A percentile compares a stretch with the other conserved stretches of the same genome.
These are phyloP conservation scores for Myzus persicae DNA, from an alignment of 1,140 invertebrate species.

Conservation along the genomic window DNA sequence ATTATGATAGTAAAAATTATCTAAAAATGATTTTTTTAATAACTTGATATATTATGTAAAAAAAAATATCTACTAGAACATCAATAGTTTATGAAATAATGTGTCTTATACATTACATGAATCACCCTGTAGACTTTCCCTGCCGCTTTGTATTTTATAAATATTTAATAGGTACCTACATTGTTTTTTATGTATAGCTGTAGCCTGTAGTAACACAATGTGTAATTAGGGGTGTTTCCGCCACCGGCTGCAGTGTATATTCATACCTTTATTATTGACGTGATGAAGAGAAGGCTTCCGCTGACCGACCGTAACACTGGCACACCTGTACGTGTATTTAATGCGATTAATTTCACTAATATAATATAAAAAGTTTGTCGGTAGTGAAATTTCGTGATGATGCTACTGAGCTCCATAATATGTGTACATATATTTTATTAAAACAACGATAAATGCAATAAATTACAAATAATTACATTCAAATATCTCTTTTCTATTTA, in stretches of 20 bases:
- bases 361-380: not conserved
- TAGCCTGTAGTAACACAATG: not conserved
- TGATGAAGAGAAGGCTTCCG: not conserved
- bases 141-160: not conserved
- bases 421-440: not conserved
- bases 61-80: not conserved
- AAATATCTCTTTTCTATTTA: not conserved
- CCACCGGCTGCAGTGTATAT: not conserved
- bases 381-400: not conserved
- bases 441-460: not conserved
- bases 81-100: not conserved
- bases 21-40: not conserved
- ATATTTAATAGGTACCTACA: not conserved
- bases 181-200: not conserved
- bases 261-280: not conserved
- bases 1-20: not conserved
- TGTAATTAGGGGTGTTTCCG: not conserved
- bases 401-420: not conserved
- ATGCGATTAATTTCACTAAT: not conserved
- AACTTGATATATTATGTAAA: not conserved
- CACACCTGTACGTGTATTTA: not conserved
- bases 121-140: not conserved
- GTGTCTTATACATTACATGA: not conserved
- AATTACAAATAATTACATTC: too few relatives aligned
- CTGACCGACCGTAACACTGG: not conserved